Evolutionary conservation across 1,140 invertebrate genomes (phyloP).

Genomic region (Scylla paramamosain): DNA sequence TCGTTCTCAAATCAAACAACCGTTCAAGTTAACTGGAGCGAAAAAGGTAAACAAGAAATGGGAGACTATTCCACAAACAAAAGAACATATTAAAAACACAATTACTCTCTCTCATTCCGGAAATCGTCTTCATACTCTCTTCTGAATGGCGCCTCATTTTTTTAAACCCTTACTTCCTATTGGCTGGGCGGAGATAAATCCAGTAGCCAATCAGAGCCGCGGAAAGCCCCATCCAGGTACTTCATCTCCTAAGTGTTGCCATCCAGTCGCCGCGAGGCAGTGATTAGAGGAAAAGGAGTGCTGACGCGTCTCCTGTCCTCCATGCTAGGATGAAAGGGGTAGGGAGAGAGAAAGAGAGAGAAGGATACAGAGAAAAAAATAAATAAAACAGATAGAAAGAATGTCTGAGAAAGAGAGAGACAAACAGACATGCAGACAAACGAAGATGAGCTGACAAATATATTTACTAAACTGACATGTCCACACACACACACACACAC

Average conservation of each 20-base stretch:
- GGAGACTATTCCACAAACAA: neutral
- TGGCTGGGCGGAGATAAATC: neutral
- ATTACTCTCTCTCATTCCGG: neutral
- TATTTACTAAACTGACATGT: too few species aligned
- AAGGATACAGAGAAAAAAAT: neutral
- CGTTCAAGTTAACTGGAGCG: too few species aligned
- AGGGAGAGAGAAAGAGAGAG: conserved; percentile 11
- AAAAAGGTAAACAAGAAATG: too few species aligned
- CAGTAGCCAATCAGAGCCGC: neutral
- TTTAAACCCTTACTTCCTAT: neutral
- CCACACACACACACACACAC: too few species aligned
- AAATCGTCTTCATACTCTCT: neutral
- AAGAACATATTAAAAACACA: neutral
- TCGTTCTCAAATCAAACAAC: too few species aligned
- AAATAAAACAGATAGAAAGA: neutral
- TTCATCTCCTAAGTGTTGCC: neutral
- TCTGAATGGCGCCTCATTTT: neutral
- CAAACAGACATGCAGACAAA: too few species aligned
- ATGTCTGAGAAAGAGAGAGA: neutral
- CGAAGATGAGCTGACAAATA: too few species aligned
- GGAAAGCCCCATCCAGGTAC: neutral
- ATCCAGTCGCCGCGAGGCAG: neutral
- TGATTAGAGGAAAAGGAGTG: neutral
- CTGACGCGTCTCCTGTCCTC: neutral
- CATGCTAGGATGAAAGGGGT: neutral